Evolutionary conservation across 2,113 vertebrate species (phyloP), one percentile per base, ranked within the genome.

Genomic region (Otis tarda): DNA sequence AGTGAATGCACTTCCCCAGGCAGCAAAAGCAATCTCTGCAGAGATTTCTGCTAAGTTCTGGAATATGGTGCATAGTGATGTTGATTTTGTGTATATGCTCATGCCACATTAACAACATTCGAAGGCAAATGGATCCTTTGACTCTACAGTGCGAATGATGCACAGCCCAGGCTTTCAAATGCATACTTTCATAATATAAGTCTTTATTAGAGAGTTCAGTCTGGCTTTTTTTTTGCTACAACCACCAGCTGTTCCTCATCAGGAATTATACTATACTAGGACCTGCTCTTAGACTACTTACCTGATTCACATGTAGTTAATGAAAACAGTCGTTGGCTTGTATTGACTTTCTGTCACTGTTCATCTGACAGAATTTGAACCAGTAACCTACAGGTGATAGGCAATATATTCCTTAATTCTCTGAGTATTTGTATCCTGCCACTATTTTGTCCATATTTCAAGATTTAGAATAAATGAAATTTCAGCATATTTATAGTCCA

Each of bases 311-410:
- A 8, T 47, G 69, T 64, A 75, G 53, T 57, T 92, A 93, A 14
- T 86, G 75, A 50, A 50, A 92, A 56, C 27, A 76, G 65, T 77
- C 31, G 3, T 80, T 65, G 45, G 52, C 61, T 85, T 74, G 23
- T 81, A 86, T 52, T 94, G 91, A 87, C 31, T 91, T 96, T 56
- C 71, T 96, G 85, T 86, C 95, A 74, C 80, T 68, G 7, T 70
- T 91, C 35, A 80, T 75, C 69, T 71, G 76, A 76, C n/a, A 60
- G 79, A 71, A 93, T 90, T 88, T 93, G 91, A 93, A 94, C 81
- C 53, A 52, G 25, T 92, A 79, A 88, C 89, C 94, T 96, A 14
- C 28, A 97, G 86, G 94, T 49, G 88, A 60, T 75, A 91, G 73
- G 82, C 55, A 92, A 80, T 91, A 70, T 88, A 84, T 83, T 83